Base-by-base conservation (phyloP, 1,140 invertebrate genomes). In the Acromyrmex charruanus region DNA sequence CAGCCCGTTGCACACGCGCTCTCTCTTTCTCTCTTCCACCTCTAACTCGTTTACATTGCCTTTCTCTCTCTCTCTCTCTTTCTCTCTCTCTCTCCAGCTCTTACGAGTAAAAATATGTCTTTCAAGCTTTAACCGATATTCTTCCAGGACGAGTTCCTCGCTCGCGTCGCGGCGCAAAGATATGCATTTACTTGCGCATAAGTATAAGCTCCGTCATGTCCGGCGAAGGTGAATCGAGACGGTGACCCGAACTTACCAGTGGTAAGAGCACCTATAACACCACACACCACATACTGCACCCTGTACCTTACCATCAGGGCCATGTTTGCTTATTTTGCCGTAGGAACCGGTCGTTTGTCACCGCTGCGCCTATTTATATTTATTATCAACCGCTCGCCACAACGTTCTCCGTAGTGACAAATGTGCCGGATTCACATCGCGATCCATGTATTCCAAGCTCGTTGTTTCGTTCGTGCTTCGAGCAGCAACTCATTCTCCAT, bases 301-400 rank as follows among this genome's bases (percentile, higher is more conserved):
- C 80, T 39, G 84, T 72, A 58, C 71, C 69, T 18, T 74, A 77
- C 63, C 58, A 77, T 21, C 63, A 53, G 12, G 14, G 55, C 31
- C 71, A 72, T 92, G 92, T 93, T 94, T 94, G 92, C 92, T 94
- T 95, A 94, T 94, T 94, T 94, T 93, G 92, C 87, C 92, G 88
- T 92, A 92, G 87, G 89, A 94, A 91, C 88, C 87, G 92, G 92
- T 94, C 94, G 94, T 95, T 95, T 95, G 92, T 95, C 94, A 95
- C 90, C 91, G 91, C 84, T 87, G 89, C 72, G 86, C 92, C 93
- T 94, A 95, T 95, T 94, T 95, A 95, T 94, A 95, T n/a, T n/a
- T n/a, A n/a, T n/a, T n/a, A n/a, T 93, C 93, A 88, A 88, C 87
- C 87, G 88, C 87, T 88, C 84, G 90, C 89, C 88, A 65, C 81